Evolutionary conservation across 2,113 vertebrate genomes (phyloP), one percentile per base, ranked within the genome.

Genomic region (Alces alces): DNA sequence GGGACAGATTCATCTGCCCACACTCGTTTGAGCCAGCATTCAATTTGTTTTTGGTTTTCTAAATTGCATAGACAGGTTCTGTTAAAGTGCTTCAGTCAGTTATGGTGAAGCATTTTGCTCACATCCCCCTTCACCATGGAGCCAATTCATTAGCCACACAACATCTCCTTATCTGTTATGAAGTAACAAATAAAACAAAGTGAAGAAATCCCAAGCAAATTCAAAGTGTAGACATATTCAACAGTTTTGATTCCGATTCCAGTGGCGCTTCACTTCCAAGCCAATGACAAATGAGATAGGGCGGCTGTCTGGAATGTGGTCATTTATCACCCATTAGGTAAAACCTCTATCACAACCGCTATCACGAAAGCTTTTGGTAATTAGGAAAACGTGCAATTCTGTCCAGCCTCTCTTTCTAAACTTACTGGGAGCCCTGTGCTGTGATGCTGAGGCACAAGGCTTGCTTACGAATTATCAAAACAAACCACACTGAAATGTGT

Each of bases 401-500:
- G 85, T 25, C 5, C 50, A 73, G 25, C 6, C 50, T 84, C n/a
- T 17, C 58, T 78, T 47, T 79, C 47, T 60, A 78, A 23, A 7
- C 57, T 78, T 17, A 61, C 76, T 25, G 57, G 33, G 66, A 92
- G 50, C 12, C 7, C 43, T 55, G 27, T 36, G 47, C 86, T 89
- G 21, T 55, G 82, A 95, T 80, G 93, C 61, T 60, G 45, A 92
- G 66, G 39, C 50, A 36, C 19, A 90, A 87, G 33, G 3, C 17
- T 86, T 96, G 78, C 86, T 95, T 87, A 96, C 61, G 70, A 96
- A 95, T 96, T 95, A 98, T 93, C 76, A 94, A 98, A 94, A 84
- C 91, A 96, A 95, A 80, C 83, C 39, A 28, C 80, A 82, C 78
- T 96, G 52, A 82, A 90, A 97, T 76, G 2, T 87, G 88, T 96